Base-by-base conservation (phyloP, 2,888 invertebrate genomes). In the Xanthia icteritia region DNA sequence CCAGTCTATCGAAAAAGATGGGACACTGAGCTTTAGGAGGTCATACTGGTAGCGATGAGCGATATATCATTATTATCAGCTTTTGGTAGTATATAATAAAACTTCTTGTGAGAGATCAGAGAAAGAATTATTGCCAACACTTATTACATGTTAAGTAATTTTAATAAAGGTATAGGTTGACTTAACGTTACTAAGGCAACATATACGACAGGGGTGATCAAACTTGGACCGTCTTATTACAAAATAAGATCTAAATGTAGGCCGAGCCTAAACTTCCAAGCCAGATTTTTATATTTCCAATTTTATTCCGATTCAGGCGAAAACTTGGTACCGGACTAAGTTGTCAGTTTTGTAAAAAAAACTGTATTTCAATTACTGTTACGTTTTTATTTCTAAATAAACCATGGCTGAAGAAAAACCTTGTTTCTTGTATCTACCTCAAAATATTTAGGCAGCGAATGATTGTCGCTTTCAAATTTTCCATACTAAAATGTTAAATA, bases 1-100 rank as follows among this genome's bases (percentile, higher is more conserved):
- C 79, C 79, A 56, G 64, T 36, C 76, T 82, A 77, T 77, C 73
- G 81, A 78, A 84, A 84, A 84, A 84, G 78, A 85, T 82, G 85
- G 75, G 65, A 81, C 74, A 63, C 70, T 78, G 78, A 82, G 85
- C 78, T 73, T 27, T 31, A 67, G 45, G 3, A 23, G n/a, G 61
- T 39, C n/a, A 39, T 6, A 73, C 11, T 66, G 70, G 0, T 0
- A 60, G 65, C 36, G 42, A 42, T 0, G 1, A 54, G 48, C 54
- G 74, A 36, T 45, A 48, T 39, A 23, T 63, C 31, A 20, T n/a
- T 42, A 23, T 51, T 8, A 9, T 23, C 51, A 51, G 3, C 1
- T 23, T 61, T 51, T 48, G 0, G 8, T 20, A 9, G 2, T 58
- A 0, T 31, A 60, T 11, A 36, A 20, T 31, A 36, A 31, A 31